These are phyloP conservation scores for Urocynchramus pylzowi DNA, from an alignment of 2,113 vertebrate genomes.

Conservation along the genomic window DNA sequence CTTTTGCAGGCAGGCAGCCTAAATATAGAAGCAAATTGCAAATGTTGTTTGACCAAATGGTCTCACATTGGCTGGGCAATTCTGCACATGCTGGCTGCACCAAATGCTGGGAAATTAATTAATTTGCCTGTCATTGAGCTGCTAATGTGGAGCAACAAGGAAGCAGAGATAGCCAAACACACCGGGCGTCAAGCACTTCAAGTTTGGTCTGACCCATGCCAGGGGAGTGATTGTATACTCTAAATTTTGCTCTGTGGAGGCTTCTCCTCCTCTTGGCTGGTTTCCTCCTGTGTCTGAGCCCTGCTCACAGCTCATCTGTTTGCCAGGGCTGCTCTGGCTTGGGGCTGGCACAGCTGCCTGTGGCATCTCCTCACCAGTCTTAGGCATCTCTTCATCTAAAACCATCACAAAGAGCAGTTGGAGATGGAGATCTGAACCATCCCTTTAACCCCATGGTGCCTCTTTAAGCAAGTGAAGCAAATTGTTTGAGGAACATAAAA, in stretches of 20 bases:
- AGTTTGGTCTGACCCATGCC: background rate
- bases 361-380: constrained; percentile 21
- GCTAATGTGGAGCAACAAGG: background rate
- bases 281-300: background rate
- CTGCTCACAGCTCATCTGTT: background rate
- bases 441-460: background rate
- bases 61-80: background rate
- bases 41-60: background rate
- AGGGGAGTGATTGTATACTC: background rate
- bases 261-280: background rate
- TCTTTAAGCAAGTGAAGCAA: background rate
- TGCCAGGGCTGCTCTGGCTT: background rate
- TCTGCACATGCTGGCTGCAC: background rate
- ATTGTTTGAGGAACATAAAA: background rate
- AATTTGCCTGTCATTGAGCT: background rate
- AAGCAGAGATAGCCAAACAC: background rate
- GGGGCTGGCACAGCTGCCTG: background rate
- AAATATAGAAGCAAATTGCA: constrained; percentile 12
- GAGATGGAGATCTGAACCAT: background rate
- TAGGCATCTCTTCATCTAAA: background rate
- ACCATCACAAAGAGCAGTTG: background rate
- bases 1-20: background rate
- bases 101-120: background rate
- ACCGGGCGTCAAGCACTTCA: background rate
- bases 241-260: background rate